Evolutionary conservation across 1,140 invertebrate genomes (phyloP), one percentile per base, ranked within the genome.

Genomic region (Achatina immaculata): DNA sequence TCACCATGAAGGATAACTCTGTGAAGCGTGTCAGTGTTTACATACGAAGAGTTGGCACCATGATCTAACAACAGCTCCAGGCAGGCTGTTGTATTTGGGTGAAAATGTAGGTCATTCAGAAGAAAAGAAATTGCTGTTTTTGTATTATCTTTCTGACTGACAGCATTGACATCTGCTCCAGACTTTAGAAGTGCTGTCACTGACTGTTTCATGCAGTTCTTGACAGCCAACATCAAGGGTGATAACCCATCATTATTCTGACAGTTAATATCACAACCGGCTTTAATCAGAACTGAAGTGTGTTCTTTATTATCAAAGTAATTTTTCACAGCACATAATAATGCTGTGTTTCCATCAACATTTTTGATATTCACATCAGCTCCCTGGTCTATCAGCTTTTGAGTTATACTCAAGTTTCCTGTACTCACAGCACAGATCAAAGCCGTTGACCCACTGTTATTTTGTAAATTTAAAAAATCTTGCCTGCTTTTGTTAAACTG

Each of bases 111-210:
- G 3, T 9, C 3, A 16, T 21, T 24, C 6, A 1, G 42, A 40
- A 43, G 36, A 69, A n/a, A 42, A 40, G 36, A 42, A 43, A 42
- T 43, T 42, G 68, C 38, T n/a, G 42, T 69, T 24, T 42, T 69
- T 19, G 38, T 43, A n/a, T 1, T 43, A 24, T 42, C 68, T n/a
- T 42, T 69, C 4, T 69, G 38, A 19, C 42, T 69, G 36, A 40
- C 42, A 42, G 42, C 68, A 42, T 69, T 69, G 7, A 69, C 36
- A 69, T 42, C 68, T 42, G 68, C 68, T 42, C 68, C 68, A 2
- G 36, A 42, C 6, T 69, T 24, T 19, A 43, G n/a, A 6, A 69
- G 24, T 6, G 42, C 16, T 69, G 68, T 28, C 14, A 69, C 38
- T 9, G 21, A 2, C 24, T 69, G 1, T 69, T 4, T 69, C n/a